A percentile compares a stretch with the other conserved stretches of the same genome.
Conservation (phyloP, 1,140 invertebrate genomes). For the Spodoptera litura region DNA sequence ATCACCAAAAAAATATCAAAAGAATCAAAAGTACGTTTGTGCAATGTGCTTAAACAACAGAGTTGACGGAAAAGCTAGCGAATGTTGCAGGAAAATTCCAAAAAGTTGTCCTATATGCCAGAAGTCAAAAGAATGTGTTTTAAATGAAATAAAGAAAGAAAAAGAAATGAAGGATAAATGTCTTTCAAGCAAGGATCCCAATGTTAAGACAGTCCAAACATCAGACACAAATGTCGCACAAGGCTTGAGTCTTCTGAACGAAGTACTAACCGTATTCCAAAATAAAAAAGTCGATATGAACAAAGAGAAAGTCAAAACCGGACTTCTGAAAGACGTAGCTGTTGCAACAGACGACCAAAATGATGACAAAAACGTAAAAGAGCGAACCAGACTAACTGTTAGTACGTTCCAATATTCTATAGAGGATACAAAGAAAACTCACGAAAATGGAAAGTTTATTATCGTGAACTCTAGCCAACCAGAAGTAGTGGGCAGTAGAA, state of each 20-base stretch:
- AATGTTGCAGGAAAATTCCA: slow-evolving; percentile 50
- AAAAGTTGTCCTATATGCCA: slow-evolving; percentile 67
- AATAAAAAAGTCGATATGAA: slow-evolving; percentile 61
- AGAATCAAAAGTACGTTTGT: slow-evolving; percentile 5
- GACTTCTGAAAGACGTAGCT: slow-evolving; percentile 64
- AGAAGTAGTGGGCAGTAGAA: slow-evolving; percentile 40
- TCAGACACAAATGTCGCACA: slow-evolving; percentile 63
- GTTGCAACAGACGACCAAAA: slow-evolving; percentile 57
- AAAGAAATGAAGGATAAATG: slow-evolving; percentile 16
- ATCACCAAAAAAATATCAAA: not conserved
- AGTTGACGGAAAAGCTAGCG: not conserved
- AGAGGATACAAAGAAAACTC: slow-evolving; percentile 47
- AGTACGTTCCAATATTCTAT: slow-evolving; percentile 62
- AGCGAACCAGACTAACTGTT: not conserved
- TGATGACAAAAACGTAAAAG: slow-evolving; percentile 27
- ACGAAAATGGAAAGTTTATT: slow-evolving; percentile 59
- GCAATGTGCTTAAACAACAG: slow-evolving; percentile 22
- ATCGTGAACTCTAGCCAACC: slow-evolving; percentile 64
- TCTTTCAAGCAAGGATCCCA: not conserved
- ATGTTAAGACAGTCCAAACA: slow-evolving; percentile 63
- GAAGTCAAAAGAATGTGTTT: slow-evolving; percentile 46
- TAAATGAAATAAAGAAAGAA: slow-evolving; percentile 34
- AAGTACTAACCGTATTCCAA: slow-evolving; percentile 76
- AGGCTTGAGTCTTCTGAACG: slow-evolving; percentile 71
- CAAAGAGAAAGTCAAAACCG: slow-evolving; percentile 59